Conservation (phyloP, 2,888 invertebrate species). For the Volucella zonaria region DNA sequence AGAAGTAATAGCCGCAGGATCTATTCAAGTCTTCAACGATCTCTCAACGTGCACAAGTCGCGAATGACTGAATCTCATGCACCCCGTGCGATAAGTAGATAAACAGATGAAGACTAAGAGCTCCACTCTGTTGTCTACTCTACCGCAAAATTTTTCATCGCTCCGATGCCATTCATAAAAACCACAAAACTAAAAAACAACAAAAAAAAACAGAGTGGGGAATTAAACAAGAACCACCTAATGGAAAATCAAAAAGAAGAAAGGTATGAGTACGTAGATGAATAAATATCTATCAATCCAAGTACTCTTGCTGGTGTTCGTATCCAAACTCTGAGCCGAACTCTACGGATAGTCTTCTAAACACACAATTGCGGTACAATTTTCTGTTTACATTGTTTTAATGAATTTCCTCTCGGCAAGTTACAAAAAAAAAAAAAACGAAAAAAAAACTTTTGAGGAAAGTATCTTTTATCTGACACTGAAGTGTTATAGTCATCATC, state of each 20-base stretch:
- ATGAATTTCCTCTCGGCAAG: conserved; percentile 9
- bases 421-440: not conserved
- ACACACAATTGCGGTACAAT: conserved; percentile 37
- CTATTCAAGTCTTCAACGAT: conserved; percentile 33
- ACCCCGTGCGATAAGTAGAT: conserved; percentile 55
- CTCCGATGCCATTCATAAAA: conserved; percentile 56
- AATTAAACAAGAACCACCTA: not conserved
- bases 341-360: no score
- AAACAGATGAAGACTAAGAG: conserved; percentile 48
- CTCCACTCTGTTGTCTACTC: conserved; percentile 59
- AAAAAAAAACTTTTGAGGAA: not conserved
- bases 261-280: conserved; percentile 28
- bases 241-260: conserved; percentile 43
- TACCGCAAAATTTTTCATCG: conserved; percentile 52
- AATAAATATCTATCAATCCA: conserved; percentile 27
- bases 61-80: conserved; percentile 64
- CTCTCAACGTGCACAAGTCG: conserved; percentile 60
- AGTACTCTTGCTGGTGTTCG: conserved; percentile 5
- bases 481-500: not conserved
- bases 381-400: conserved; percentile 55
- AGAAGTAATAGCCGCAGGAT: not conserved
- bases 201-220: conserved; percentile 12
- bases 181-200: conserved; percentile 7
- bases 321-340: not conserved
- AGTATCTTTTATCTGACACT: conserved; percentile 11